phyloP scores from a whole-genome alignment of 2,113 vertebrate genomes.

The Trichomycterus rosablanca region DNA sequence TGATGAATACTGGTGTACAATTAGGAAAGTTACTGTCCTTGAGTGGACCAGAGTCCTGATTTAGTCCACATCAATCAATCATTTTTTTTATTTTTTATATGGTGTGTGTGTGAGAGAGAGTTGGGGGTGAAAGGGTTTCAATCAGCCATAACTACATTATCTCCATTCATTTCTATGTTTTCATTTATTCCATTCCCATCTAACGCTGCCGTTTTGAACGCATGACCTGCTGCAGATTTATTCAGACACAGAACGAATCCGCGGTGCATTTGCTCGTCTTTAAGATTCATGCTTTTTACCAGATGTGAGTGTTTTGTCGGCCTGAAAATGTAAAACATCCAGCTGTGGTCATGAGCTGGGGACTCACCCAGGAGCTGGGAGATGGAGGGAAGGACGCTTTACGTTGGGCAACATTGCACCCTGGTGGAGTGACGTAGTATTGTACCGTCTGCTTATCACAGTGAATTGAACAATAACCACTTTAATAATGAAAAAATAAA shows the following conservation, averaged over 20 bases:
- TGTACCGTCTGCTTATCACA: too few relatives aligned
- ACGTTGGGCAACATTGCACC: slow-evolving; percentile 43
- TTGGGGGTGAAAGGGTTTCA: too few relatives aligned
- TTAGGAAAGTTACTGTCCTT: too few relatives aligned
- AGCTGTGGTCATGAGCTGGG: slow-evolving; percentile 10
- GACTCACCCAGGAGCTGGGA: neutral
- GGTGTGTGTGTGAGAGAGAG: too few relatives aligned
- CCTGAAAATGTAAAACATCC: slow-evolving; percentile 20
- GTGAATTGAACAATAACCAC: too few relatives aligned
- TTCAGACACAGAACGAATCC: slow-evolving; percentile 12
- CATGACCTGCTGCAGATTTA: neutral
- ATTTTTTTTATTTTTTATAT: too few relatives aligned
- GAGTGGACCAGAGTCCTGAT: too few relatives aligned
- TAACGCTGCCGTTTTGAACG: too few relatives aligned
- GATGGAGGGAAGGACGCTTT: neutral
- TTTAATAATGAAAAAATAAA: neutral
- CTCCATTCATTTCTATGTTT: too few relatives aligned
- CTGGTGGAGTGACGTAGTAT: slow-evolving; percentile 22
- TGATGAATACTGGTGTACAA: too few relatives aligned
- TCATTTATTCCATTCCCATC: neutral
- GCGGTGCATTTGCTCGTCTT: neutral
- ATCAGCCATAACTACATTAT: too few relatives aligned
- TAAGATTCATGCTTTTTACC: neutral
- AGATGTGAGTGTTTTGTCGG: slow-evolving; percentile 8
- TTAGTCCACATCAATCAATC: too few relatives aligned